A percentile compares a stretch with the other conserved stretches of the same genome.
Evolutionary conservation across 1,140 invertebrate species (phyloP).

Genomic region (Tetragonula clypearis): DNA sequence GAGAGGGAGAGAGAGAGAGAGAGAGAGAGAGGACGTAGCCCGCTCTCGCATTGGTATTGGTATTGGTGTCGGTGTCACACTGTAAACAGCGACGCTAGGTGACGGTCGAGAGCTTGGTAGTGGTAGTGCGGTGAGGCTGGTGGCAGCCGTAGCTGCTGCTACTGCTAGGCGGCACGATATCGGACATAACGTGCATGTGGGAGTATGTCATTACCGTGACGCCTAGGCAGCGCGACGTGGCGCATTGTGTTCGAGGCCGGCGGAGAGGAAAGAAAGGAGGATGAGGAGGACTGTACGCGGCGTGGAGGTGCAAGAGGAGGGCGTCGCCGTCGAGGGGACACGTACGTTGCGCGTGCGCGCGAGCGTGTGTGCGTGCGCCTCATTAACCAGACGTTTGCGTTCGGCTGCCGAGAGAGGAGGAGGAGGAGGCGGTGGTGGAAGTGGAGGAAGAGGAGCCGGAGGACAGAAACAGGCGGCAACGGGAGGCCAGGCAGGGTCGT

Average conservation of each 20-base stretch:
- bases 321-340: conserved; percentile 56
- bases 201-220: conserved; percentile 78
- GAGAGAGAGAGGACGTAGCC: not conserved
- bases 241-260: conserved; percentile 72
- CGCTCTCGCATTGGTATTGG: not conserved
- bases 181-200: conserved; percentile 69
- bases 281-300: conserved; percentile 47
- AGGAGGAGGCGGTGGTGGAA: conserved; percentile 11
- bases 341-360: conserved; percentile 71
- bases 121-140: conserved; percentile 24
- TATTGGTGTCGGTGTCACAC: conserved; percentile 59
- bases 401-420: conserved; percentile 60
- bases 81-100: conserved; percentile 55
- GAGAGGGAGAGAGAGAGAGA: too few relatives aligned
- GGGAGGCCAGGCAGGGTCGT: conserved; percentile 56
- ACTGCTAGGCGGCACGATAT: conserved; percentile 62
- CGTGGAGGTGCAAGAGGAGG: conserved; percentile 48
- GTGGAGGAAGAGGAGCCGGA: conserved; percentile 20
- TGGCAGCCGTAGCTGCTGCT: conserved; percentile 43
- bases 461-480: conserved; percentile 49
- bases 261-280: conserved; percentile 62
- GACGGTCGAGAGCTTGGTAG: not conserved
- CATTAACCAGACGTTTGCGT: conserved; percentile 75
- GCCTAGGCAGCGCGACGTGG: conserved; percentile 74
- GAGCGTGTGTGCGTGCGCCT: conserved; percentile 75